phyloP scores from a whole-genome alignment of 2,113 vertebrate species.

The Leptobrachium leishanense region DNA sequence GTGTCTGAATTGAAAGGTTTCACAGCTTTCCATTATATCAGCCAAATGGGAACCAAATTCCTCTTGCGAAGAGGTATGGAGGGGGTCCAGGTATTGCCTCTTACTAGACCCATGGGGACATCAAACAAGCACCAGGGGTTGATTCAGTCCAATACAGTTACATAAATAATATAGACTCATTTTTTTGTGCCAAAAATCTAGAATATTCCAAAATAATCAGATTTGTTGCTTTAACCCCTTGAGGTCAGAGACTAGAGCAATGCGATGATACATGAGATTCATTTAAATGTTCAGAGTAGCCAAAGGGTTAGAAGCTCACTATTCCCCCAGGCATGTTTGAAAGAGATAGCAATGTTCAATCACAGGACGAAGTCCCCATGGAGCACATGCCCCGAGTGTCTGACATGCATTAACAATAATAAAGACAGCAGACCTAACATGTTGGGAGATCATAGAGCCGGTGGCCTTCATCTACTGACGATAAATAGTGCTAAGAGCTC shows the following conservation, averaged over 20 bases:
- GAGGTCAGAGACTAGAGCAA: too few species aligned
- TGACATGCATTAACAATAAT: constrained; percentile 24
- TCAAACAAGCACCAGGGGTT: too few species aligned
- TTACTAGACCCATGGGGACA: too few species aligned
- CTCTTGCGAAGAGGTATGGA: too few species aligned
- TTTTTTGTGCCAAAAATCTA: not conserved
- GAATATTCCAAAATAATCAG: not conserved
- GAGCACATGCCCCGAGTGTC: not conserved
- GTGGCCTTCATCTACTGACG: not conserved
- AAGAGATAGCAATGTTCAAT: not conserved
- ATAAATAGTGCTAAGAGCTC: constrained; percentile 34
- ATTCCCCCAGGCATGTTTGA: not conserved
- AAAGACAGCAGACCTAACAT: not conserved
- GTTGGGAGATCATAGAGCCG: constrained; percentile 30
- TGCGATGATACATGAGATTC: too few species aligned
- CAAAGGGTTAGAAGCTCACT: not conserved
- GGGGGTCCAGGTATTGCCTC: too few species aligned
- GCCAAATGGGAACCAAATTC: too few species aligned
- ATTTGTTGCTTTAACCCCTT: not conserved
- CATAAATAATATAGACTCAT: too few species aligned
- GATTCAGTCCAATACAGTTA: too few species aligned
- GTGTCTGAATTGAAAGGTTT: too few species aligned
- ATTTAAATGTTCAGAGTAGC: not conserved
- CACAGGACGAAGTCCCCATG: not conserved
- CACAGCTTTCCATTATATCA: too few species aligned